Evolutionary conservation across 1,140 invertebrate species (phyloP).

Genomic region (Dendrolimus punctatus): DNA sequence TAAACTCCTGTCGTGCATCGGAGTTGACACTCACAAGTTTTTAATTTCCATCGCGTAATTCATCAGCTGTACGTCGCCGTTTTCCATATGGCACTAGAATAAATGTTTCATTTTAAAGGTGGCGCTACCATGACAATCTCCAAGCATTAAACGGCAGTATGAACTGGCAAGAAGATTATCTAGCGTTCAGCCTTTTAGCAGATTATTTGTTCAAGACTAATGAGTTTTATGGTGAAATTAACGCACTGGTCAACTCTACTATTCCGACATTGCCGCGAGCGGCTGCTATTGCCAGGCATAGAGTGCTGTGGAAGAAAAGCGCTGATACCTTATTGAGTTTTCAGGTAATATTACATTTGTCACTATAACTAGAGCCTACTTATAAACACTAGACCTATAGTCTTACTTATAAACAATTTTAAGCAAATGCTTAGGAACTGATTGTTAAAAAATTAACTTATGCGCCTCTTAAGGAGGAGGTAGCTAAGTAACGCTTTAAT

Average conservation of each 20-base stretch:
- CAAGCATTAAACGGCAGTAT: constrained; percentile 66
- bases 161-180: constrained; percentile 66
- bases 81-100: neutral
- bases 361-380: neutral
- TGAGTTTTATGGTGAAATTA: constrained; percentile 64
- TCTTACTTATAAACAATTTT: too few relatives aligned
- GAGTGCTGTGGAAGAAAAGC: constrained; percentile 61
- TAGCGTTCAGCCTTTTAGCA: constrained; percentile 52
- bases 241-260: constrained; percentile 60
- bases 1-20: too few relatives aligned
- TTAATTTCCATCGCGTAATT: too few relatives aligned
- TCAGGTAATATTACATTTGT: constrained; percentile 34
- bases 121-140: constrained; percentile 66
- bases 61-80: too few relatives aligned
- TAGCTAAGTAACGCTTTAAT: too few relatives aligned
- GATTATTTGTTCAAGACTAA: constrained; percentile 64
- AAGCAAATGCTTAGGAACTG: too few relatives aligned
- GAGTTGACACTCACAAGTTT: too few relatives aligned
- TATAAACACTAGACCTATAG: too few relatives aligned
- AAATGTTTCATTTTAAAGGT: constrained; percentile 26
- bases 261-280: constrained; percentile 57
- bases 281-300: constrained; percentile 57
- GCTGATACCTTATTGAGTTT: constrained; percentile 64
- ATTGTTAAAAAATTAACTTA: too few relatives aligned
- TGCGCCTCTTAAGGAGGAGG: too few relatives aligned